Conservation (phyloP, 2,888 invertebrate species). For the Leptinotarsa haldemani region DNA sequence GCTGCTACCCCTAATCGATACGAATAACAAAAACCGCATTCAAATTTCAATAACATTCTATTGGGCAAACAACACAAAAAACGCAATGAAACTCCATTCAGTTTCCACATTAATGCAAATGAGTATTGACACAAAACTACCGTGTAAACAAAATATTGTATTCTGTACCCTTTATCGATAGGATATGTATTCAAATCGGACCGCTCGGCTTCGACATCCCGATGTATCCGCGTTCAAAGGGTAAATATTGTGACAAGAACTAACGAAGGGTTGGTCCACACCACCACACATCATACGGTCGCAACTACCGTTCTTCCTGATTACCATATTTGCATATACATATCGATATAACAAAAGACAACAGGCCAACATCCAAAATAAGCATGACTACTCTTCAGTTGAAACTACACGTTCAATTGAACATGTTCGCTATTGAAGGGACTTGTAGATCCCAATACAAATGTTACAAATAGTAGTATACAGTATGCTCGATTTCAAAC, state of each 20-base stretch:
- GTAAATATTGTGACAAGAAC: slow-evolving; percentile 58
- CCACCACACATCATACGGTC: slow-evolving; percentile 30
- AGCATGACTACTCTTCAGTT: slow-evolving; percentile 31
- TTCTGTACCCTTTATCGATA: slow-evolving; percentile 23
- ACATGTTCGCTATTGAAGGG: neutral
- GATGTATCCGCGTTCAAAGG: slow-evolving; percentile 46
- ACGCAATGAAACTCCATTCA: slow-evolving; percentile 31
- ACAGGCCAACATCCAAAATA: slow-evolving; percentile 42
- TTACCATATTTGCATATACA: slow-evolving; percentile 50
- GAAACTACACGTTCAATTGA: slow-evolving; percentile 9
- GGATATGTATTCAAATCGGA: slow-evolving; percentile 39
- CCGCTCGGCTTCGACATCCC: slow-evolving; percentile 24
- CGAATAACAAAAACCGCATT: neutral
- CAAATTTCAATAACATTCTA: slow-evolving; percentile 1
- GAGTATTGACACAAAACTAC: slow-evolving; percentile 43
- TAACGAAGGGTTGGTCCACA: slow-evolving; percentile 43
- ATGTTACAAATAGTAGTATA: no score
- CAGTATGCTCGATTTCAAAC: no score
- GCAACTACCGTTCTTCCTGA: slow-evolving; percentile 34
- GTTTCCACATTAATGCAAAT: slow-evolving; percentile 44
- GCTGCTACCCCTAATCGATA: slow-evolving; percentile 2
- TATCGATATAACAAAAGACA: slow-evolving; percentile 49
- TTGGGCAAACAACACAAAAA: slow-evolving; percentile 20
- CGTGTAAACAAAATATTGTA: slow-evolving; percentile 44
- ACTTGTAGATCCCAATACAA: neutral